These are phyloP conservation scores for Calameuta pallipes DNA, from an alignment of 2,888 invertebrate genomes.

Conservation along the genomic window DNA sequence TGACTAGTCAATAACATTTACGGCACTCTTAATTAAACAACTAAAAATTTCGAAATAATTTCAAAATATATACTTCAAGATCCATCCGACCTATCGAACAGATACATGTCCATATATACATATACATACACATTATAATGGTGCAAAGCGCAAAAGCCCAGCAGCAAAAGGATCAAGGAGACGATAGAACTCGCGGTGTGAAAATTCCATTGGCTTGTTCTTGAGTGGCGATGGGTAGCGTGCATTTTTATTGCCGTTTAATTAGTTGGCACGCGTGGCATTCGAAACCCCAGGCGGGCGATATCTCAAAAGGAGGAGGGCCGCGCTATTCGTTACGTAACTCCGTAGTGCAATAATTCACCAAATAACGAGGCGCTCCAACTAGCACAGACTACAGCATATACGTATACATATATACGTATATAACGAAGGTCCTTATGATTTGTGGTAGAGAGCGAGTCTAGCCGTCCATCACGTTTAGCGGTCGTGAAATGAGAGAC, in stretches of 20 bases:
- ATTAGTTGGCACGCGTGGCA: conserved; percentile 41
- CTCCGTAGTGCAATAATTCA: conserved; percentile 28
- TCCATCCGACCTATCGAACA: background rate
- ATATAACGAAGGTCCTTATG: conserved; percentile 37
- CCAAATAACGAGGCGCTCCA: conserved; percentile 35
- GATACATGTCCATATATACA: background rate
- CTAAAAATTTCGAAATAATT: background rate
- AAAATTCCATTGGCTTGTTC: conserved; percentile 29
- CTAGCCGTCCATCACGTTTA: conserved; percentile 55
- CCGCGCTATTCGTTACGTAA: conserved; percentile 19
- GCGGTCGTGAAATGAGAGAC: conserved; percentile 55
- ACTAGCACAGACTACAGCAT: background rate
- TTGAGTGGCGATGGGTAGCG: conserved; percentile 4
- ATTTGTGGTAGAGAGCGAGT: conserved; percentile 47
- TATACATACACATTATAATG: background rate
- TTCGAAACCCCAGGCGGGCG: conserved; percentile 32
- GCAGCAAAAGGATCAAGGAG: background rate
- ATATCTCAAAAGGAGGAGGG: conserved; percentile 17
- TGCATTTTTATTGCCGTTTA: conserved; percentile 41
- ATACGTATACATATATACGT: conserved; percentile 8
- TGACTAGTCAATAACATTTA: background rate
- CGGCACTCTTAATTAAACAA: background rate
- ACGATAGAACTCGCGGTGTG: conserved; percentile 12
- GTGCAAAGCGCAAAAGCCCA: background rate
- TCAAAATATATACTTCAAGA: background rate